Base-by-base conservation (phyloP, 2,113 vertebrate species). In the Atrichornis clamosus region DNA sequence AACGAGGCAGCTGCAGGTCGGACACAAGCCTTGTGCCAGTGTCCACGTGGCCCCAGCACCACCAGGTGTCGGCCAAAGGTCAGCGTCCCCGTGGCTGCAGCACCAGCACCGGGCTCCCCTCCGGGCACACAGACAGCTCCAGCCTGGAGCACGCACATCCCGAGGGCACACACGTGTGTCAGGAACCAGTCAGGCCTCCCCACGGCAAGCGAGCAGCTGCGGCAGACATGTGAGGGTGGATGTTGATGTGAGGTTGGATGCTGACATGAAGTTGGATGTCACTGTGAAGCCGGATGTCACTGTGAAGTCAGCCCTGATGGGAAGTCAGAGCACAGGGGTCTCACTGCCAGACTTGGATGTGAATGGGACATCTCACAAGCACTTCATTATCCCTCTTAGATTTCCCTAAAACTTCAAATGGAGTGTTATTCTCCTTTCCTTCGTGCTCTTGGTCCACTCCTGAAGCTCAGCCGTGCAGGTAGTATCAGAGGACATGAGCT, bases 301-400 rank as follows among this genome's bases (percentile, higher is more conserved):
- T 10, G 41, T 4, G 49, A 13, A 42, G 70, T n/a, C 52, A 30
- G 68, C 30, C 35, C 37, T 9, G 8, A 3, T 1, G 42, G 0
- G 6, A 3, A 6, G n/a, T 6, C 10, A 3, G 30, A 33, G 79
- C 3, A 0, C 1, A 27, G 30, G 10, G 26, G 2, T n/a, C 13
- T n/a, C 22, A 0, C 8, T 28, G 68, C n/a, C 60, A 8, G 27
- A 2, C 32, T 9, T 0, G 1, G 65, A 1, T 7, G 4, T 1
- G 33, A 42, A 10, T 0, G 1, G 42, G 27, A 33, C 13, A 1
- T 24, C 33, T 33, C 53, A 32, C 9, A 1, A 6, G 18, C 17
- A 7, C 39, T 14, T 33, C 4, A 1, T 26, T 18, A 17, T 13
- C 46, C 20, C 13, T 39, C 47, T 37, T 0, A 2, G 7, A 8